Conservation (phyloP, 1,140 invertebrate genomes). For the Camponotus pennsylvanicus region DNA sequence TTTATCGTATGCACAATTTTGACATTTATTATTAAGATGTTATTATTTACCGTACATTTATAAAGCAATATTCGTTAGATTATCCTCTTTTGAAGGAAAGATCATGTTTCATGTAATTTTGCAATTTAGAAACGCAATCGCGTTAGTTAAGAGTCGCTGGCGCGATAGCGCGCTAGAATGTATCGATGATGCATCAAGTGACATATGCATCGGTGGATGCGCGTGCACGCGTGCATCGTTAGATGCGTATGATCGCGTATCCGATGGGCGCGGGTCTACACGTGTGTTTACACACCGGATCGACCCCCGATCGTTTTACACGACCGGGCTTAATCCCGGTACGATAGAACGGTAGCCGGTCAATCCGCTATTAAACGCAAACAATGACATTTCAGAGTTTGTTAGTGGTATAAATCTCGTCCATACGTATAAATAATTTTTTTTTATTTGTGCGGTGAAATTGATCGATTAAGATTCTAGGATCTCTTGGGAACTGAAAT, state of each 20-base stretch:
- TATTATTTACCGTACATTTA: background rate
- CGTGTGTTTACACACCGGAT: slow-evolving; percentile 62
- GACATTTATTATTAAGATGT: no score
- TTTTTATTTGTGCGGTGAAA: background rate
- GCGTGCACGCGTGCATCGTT: slow-evolving; percentile 29
- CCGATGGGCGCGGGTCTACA: slow-evolving; percentile 53
- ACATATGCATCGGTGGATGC: slow-evolving; percentile 8
- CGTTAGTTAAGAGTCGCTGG: slow-evolving; percentile 37
- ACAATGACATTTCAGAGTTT: slow-evolving; percentile 50
- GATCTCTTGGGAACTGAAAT: background rate
- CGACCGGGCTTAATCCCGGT: slow-evolving; percentile 58
- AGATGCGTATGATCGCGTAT: slow-evolving; percentile 37
- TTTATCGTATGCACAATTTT: slow-evolving; percentile 6
- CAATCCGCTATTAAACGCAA: slow-evolving; percentile 62
- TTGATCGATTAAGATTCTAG: background rate
- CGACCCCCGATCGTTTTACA: slow-evolving; percentile 61
- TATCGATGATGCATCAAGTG: slow-evolving; percentile 45
- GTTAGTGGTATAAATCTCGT: slow-evolving; percentile 3
- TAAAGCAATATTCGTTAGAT: slow-evolving; percentile 21
- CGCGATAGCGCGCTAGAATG: background rate
- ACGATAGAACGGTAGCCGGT: slow-evolving; percentile 44
- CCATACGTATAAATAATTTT: background rate
- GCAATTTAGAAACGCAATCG: slow-evolving; percentile 6
- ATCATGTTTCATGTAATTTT: background rate
- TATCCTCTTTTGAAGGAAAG: background rate